Evolutionary conservation across 2,797 vertebrate genomes (phyloP), one percentile per base, ranked within the genome.

Genomic region (Sus cebifrons): DNA sequence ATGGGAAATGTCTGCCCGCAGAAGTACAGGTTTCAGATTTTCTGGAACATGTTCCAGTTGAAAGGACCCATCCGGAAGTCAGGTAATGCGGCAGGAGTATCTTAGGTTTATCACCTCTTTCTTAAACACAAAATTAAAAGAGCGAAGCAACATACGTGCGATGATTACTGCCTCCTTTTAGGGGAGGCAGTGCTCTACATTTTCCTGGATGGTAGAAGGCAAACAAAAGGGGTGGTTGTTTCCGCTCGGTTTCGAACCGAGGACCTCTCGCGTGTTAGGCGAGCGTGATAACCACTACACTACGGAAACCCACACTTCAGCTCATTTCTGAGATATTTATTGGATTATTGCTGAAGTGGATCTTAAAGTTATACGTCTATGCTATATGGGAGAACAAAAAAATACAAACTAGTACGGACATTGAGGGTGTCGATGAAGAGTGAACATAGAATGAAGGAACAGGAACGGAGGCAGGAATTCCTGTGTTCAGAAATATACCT

Each of bases 151-250:
- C 29, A 5, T 23, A 49, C 49, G 27, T 58, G 27, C 4, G 9
- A 58, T 32, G 16, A 25, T 15, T 16, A 58, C 32, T 56, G 5
- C 10, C 10, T 81, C 58, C 29, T 73, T 25, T 36, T 12, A 65
- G 44, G 2, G 6, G 8, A 58, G 11, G 18, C 3, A 3, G 65
- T 25, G 21, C 11, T 27, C 36, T 21, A 23, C 23, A 12, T 21
- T 71, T 67, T 20, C 36, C 27, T 6, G 0, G 5, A 27, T 18
- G 17, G 13, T n/a, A 25, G 2, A 40, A 56, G 27, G 21, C 52
- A n/a, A 54, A 62, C 60, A 14, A 2, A 2, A 15, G 0, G 0
- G 0, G 1, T 6, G 44, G 0, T 4, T 64, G 16, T 73, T 91
- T 21, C 67, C 17, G 1, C 21, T 12, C 2, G 40, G 78, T 89